Base-by-base conservation (phyloP, 2,113 vertebrate species). In the Burhinus bistriatus region DNA sequence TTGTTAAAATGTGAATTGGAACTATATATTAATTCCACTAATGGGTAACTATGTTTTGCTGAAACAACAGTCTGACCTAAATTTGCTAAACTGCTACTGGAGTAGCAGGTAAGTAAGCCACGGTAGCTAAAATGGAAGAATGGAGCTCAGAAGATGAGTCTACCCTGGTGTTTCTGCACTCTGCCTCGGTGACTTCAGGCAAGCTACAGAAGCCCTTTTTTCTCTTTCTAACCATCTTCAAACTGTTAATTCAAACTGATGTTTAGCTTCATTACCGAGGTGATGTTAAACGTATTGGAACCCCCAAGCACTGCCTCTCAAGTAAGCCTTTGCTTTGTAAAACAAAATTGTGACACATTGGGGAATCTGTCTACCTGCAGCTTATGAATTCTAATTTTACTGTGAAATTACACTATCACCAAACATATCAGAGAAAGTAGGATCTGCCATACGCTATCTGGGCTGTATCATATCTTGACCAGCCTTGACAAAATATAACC, bases 1-100 rank as follows among this genome's bases (percentile, higher is more conserved):
- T 70, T 90, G 62, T 87, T 94, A 90, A 94, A 96, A 89, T 90
- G 54, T 2, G 18, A 94, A 40, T 54, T 88, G 59, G 32, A 83
- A 83, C 29, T 51, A 54, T 51, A 23, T 68, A 73, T 61, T 89
- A 69, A 94, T 95, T 64, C 20, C 30, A 79, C 25, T 93, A 93
- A 89, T 5, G 19, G 55, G 36, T 78, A 61, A 29, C 93, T 85
- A 58, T 72, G 65, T 89, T 79, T 85, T 88, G n/a, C 62, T 94
- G 72, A 55, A 95, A 81, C 52, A 95, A 84, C 23, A 68, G 14
- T 55, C 61, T 85, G 52, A 85, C 70, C 57, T 89, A 75, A 87
- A 91, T 92, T 92, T 92, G 68, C 83, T 96, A 71, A 61, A 70
- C 57, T 93, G 76, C 29, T 73, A 16, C 45, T 78, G 78, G 49